Evolutionary conservation across 2,797 vertebrate genomes (phyloP).

Genomic region (Triplophysa bombifrons): DNA sequence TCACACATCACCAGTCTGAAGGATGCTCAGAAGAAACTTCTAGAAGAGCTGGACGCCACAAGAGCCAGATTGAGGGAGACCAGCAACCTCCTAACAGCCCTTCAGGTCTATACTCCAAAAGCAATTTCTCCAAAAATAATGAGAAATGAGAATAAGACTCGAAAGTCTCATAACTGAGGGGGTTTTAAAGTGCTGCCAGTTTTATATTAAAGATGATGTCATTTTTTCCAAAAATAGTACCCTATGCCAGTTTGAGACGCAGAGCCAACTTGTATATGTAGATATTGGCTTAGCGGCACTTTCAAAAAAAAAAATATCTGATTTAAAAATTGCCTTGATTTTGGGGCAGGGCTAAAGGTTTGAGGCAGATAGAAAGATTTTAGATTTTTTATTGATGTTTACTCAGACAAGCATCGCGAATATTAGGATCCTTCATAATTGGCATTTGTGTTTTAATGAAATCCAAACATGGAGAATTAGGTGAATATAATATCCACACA

Average conservation of each 20-base stretch:
- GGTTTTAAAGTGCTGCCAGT: neutral
- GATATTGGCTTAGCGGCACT: too few relatives aligned
- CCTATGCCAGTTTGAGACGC: neutral
- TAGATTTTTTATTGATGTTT: too few relatives aligned
- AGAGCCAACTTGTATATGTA: neutral
- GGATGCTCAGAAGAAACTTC: conserved; percentile 91
- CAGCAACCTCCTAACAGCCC: conserved; percentile 87
- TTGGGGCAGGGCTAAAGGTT: too few relatives aligned
- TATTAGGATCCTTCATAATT: too few relatives aligned
- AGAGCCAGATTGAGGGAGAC: conserved; percentile 89
- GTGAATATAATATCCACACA: too few relatives aligned
- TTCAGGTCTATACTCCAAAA: conserved; percentile 81
- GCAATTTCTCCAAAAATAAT: conserved; percentile 2
- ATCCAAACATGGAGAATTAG: too few relatives aligned
- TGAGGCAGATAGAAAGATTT: too few relatives aligned
- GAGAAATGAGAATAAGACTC: neutral
- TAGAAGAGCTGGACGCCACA: conserved; percentile 90
- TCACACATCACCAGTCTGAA: conserved; percentile 92
- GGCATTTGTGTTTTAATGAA: too few relatives aligned
- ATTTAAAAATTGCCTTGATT: too few relatives aligned
- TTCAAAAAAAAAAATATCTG: too few relatives aligned
- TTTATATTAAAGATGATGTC: conserved; percentile 13
- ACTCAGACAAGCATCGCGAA: too few relatives aligned
- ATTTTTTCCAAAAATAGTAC: neutral
- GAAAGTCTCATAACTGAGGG: conserved; percentile 2